Base-by-base conservation (phyloP, 2,888 invertebrate genomes). In the Fragum sueziense region DNA sequence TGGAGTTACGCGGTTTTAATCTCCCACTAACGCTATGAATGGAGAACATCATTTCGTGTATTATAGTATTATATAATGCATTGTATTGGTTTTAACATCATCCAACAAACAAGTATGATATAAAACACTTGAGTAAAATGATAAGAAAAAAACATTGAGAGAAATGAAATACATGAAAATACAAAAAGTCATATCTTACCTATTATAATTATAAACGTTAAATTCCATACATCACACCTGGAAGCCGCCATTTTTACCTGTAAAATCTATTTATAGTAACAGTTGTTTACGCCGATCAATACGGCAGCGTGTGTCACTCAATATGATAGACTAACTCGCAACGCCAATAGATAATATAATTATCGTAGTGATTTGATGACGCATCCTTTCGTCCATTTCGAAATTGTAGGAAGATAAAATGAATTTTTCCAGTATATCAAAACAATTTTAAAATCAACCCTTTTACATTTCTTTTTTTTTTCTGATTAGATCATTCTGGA, bases 191-290 rank as follows among this genome's bases (percentile, higher is more conserved):
- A 47, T 47, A 47, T 20, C 47, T 47, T 47, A 47, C 47, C 47
- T 9, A 47, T 47, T 20, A 47, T 47, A 47, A 61, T n/a, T 2
- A 61, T 33, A n/a, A 1, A 61, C 7, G 14, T 17, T 27, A 61
- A 61, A 33, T 61, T 61, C 61, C 61, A 61, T 20, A 61, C 33
- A 33, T n/a, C 29, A 61, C 61, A 61, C 61, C 61, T 61, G n/a
- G 31, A 33, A 2, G 20, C 2, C 61, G 61, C 61, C 61, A 61
- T 61, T 61, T 2, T 61, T 61, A 61, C 61, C 61, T 61, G 61
- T 61, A 61, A 29, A 61, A 61, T 61, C 47, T 47, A 47, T 47
- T 9, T 47, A 20, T 47, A 47, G 47, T 47, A 47, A 47, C 47
- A 9, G 47, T 9, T 20, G 47, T 47, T 47, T 47, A 47, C 14